Base-by-base conservation (phyloP, 2,797 vertebrate genomes). In the Coluber constrictor region DNA sequence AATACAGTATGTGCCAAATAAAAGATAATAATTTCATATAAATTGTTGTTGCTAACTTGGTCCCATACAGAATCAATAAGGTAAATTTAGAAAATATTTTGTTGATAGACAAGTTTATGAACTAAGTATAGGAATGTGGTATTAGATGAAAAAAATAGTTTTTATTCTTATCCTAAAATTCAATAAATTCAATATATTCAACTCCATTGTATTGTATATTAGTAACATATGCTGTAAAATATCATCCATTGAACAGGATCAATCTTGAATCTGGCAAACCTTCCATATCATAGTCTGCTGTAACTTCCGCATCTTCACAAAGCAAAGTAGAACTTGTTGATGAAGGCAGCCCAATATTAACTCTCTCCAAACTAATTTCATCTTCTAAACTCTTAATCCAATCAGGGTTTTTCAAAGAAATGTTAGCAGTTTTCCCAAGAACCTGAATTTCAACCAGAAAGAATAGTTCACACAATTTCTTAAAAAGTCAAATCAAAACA, bases 261-360 rank as follows among this genome's bases (percentile, higher is more conserved):
- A 18, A n/a, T 27, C 43, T 79, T 5, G 23, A 92, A 11, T 51
- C 63, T 87, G 87, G 97, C 97, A 90, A 92, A 99, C 99, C 99
- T 98, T 99, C 99, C 99, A 99, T 99, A 87, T 99, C 99, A 16
- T 98, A 99, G 96, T 99, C 99, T 57, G 99, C 98, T 32, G 98
- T 97, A 95, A 99, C 97, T 70, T 99, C 98, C 0, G 98, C 98
- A 95, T 99, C 99, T 97, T 99, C 99, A 5, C 98, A 99, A 5
- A 99, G 98, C 96, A 99, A 98, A 47, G 98, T 99, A 86, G 99
- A 99, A 96, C 99, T 99, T 90, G 98, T 98, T 0, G 99, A 99
- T 27, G 98, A 98, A 18, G 99, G 98, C 93, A 99, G 97, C 2
- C 97, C 98, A 89, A 98, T 97, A 88, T 97, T 98, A 96, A 99